Evolutionary conservation across 2,797 vertebrate species (phyloP), one percentile per base, ranked within the genome.

Genomic region (Chloroceryle inda): DNA sequence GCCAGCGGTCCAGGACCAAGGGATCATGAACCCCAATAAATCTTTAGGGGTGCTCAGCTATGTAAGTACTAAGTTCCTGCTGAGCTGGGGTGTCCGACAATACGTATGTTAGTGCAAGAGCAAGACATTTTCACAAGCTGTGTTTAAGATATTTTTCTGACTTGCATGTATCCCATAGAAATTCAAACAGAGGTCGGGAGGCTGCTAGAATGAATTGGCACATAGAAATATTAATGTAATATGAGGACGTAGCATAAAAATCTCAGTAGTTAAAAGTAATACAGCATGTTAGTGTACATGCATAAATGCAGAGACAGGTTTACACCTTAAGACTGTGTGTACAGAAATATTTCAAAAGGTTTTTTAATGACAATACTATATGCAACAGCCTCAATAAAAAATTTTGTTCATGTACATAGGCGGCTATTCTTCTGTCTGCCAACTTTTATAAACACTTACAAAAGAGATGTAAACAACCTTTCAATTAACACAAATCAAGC

Each of bases 401-500:
- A 89, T 92, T 94, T 96, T 86, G 62, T 81, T 86, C 92, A 11
- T n/a, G 11, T 59, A 92, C 31, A 59, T 52, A 76, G 56, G 86
- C 92, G 75, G 59, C 79, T 85, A 81, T 88, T 92, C 82, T 94
- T 90, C 91, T 66, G 52, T 63, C 79, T 85, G 86, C 82, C 95
- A 31, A 88, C 86, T 94, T 95, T 55, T 64, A 81, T 55, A 90
- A 92, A 85, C 53, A 92, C 85, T 96, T 74, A 92, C 69, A 58
- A 81, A 91, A 69, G 83, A 88, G 84, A 88, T 22, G 42, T 53
- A 93, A 92, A 94, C 61, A 94, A 82, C 37, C 71, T 84, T 85
- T 88, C 81, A 94, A 82, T 80, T 75, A 89, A 95, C 72, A 85
- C 67, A 95, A 95, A 86, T 82, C 56, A 67, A 93, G 74, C 68